Conservation (phyloP, 2,797 vertebrate species). For the Acanthornis magna region DNA sequence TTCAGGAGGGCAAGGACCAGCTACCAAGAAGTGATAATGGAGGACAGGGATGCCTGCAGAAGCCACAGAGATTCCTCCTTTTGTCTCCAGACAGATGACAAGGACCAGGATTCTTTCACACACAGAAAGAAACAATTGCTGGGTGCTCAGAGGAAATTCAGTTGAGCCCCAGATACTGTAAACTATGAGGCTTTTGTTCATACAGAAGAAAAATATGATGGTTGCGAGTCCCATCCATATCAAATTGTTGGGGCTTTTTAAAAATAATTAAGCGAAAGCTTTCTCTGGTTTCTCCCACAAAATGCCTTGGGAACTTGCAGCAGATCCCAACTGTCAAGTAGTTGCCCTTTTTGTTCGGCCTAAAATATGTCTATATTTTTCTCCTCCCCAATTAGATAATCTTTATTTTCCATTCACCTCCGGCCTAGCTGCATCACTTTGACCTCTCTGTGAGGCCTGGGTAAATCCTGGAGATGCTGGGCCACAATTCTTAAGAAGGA, state of each 20-base stretch:
- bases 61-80: conserved; percentile 40
- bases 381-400: conserved; percentile 22
- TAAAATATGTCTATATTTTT: neutral
- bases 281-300: neutral
- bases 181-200: neutral
- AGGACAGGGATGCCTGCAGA: conserved; percentile 32
- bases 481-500: conserved; percentile 76
- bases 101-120: conserved; percentile 15
- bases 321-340: neutral
- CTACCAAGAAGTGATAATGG: conserved; percentile 63
- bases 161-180: neutral
- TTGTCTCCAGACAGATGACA: conserved; percentile 4
- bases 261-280: neutral
- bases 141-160: conserved; percentile 7
- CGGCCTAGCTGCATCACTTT: conserved; percentile 61
- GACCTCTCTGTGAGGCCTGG: conserved; percentile 71
- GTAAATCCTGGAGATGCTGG: conserved; percentile 69
- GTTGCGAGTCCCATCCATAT: neutral
- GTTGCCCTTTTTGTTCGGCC: neutral
- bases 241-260: neutral
- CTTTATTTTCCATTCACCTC: conserved; percentile 53
- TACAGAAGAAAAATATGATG: neutral
- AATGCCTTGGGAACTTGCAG: neutral
- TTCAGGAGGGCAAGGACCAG: conserved; percentile 43
- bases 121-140: neutral